phyloP scores from a whole-genome alignment of 2,113 vertebrate species.

The Ahaetulla prasina region DNA sequence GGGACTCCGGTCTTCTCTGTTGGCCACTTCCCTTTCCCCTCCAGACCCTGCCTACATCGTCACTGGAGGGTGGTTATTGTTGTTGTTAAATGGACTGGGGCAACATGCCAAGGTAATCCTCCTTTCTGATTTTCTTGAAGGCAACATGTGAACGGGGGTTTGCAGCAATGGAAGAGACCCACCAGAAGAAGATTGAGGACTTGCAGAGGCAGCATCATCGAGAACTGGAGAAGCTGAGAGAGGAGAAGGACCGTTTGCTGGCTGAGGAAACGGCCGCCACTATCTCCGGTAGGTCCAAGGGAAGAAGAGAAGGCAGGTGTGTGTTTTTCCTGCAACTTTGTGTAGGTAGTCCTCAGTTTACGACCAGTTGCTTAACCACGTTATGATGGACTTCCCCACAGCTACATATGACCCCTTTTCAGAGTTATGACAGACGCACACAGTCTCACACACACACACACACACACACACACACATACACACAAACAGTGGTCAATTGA shows the following conservation, averaged over 20 bases:
- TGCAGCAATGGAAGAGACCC: slow-evolving; percentile 95
- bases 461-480: too few relatives aligned
- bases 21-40: fast-evolving
- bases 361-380: not conserved
- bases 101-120: not conserved
- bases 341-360: not conserved
- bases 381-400: not conserved
- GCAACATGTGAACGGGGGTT: slow-evolving; percentile 96
- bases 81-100: not conserved
- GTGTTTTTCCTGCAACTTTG: too few relatives aligned
- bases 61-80: too few relatives aligned
- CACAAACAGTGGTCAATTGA: not conserved
- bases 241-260: slow-evolving; percentile 91
- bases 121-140: slow-evolving; percentile 62
- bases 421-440: not conserved
- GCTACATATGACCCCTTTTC: not conserved
- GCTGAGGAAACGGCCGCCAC: slow-evolving; percentile 95
- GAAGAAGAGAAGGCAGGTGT: not conserved
- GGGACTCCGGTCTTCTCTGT: not conserved
- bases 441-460: too few relatives aligned
- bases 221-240: slow-evolving; percentile 89
- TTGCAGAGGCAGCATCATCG: slow-evolving; percentile 93
- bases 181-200: slow-evolving; percentile 94
- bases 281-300: slow-evolving; percentile 79
- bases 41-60: not conserved